Evolutionary conservation across 2,888 invertebrate species (phyloP).

Genomic region (Macrophya annulata): DNA sequence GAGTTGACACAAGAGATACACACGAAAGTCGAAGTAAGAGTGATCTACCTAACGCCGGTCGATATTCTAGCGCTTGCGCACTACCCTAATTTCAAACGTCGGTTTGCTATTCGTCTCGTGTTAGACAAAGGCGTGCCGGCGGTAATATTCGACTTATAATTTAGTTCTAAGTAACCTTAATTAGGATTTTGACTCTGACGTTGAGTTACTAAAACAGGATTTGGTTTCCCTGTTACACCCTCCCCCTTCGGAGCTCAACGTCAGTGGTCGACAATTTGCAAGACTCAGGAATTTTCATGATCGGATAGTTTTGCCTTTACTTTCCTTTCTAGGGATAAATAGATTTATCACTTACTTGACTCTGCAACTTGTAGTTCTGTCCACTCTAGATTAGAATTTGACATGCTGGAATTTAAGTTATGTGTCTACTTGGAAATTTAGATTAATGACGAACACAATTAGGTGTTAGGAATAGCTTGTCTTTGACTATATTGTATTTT

Average conservation of each 20-base stretch:
- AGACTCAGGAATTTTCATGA: neutral
- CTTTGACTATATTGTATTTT: neutral
- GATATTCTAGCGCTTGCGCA: no score
- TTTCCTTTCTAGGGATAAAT: neutral
- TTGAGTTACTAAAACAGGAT: no score
- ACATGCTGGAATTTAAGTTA: neutral
- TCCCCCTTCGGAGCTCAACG: constrained; percentile 19
- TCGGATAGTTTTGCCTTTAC: neutral
- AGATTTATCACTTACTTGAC: constrained; percentile 7
- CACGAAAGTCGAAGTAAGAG: no score
- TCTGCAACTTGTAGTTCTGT: constrained; percentile 13
- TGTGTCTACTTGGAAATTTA: constrained; percentile 18
- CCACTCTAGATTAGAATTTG: neutral
- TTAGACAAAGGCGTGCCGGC: no score
- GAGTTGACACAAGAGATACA: no score
- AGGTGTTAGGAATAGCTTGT: neutral
- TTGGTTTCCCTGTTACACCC: neutral
- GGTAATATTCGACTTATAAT: no score
- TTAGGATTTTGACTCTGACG: no score
- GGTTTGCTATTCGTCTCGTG: no score
- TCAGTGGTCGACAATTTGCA: neutral
- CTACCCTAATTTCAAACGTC: no score
- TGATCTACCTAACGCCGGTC: no score
- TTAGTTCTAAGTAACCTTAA: no score
- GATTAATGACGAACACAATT: neutral